Percentiles rank a stretch among this genome's conserved stretches.
Conservation (phyloP, 53 echinoderm and acorn worm species). For the Paracentrotus lividus region DNA sequence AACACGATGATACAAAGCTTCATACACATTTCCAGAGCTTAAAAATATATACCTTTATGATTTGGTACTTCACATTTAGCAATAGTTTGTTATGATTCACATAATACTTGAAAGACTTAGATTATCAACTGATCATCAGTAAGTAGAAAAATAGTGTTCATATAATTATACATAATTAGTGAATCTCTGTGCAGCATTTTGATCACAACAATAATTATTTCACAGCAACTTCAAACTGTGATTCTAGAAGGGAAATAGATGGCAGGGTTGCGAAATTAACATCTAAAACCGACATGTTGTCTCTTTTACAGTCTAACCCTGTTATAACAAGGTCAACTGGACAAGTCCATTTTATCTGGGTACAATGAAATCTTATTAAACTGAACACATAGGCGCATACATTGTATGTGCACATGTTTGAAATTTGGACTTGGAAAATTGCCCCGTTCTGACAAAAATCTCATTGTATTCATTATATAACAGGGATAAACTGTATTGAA, state of each 20-base stretch:
- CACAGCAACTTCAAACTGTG: background rate
- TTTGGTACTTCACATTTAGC: background rate
- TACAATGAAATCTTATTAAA: no score
- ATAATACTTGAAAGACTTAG: background rate
- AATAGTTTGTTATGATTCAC: background rate
- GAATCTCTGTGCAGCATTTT: constrained; percentile 17
- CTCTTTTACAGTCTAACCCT: no score
- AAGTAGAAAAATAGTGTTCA: background rate
- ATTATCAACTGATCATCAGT: background rate
- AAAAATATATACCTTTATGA: background rate
- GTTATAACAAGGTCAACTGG: no score
- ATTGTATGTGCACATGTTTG: no score
- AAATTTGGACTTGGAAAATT: no score
- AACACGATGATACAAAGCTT: background rate
- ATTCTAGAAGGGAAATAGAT: background rate
- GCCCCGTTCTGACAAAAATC: no score
- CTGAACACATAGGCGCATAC: no score
- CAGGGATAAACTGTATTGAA: no score
- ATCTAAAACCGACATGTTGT: background rate
- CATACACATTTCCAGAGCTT: background rate
- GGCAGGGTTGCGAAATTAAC: background rate
- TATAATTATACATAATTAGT: background rate
- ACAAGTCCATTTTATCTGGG: no score
- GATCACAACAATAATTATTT: constrained; percentile 8
- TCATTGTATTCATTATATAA: no score